Base-by-base conservation (phyloP, 2,113 vertebrate species). In the Phrynocephalus versicolor region DNA sequence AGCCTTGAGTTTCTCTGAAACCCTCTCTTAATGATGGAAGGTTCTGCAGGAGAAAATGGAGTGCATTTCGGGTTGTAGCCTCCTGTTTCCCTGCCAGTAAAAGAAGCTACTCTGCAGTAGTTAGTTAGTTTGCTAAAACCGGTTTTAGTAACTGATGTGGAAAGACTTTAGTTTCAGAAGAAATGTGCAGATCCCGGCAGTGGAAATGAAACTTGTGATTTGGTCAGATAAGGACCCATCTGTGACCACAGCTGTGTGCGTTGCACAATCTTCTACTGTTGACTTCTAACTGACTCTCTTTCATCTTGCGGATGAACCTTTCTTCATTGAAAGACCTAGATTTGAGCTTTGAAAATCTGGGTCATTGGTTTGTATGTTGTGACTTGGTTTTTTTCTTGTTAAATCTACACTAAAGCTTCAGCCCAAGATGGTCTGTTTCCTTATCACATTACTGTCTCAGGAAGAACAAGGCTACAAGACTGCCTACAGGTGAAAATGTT, bases 191-290 rank as follows among this genome's bases (percentile, higher is more conserved):
- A 81, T 94, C 79, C 58, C 35, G 45, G 80, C 85, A 77, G 88
- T 95, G 95, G 95, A 96, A 96, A 95, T 93, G 95, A 96, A 97
- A 96, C 95, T 95, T 77, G 23, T 84, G 75, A 81, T 74, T 76
- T 87, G 92, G 85, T 95, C 93, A 89, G 89, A 88, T 87, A 67
- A 41, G 83, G 79, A 88, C 85, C 88, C 91, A 94, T 95, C 92
- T 95, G 95, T 85, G 1, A 0, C 27, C 77, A 80, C 93, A 92
- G 91, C 91, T 89, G 88, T 82, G 86, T 18, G 2, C 30, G n/a
- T 96, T 96, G 88, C 92, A 94, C 93, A 96, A 95, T 82, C 13
- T 0, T 0, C 30, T 81, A 87, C 86, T 93, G 92, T 94, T 89
- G 83, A 87, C 85, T 91, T 84, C 90, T 89, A 90, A 88, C 92